Base-by-base conservation (phyloP, 2,797 vertebrate genomes). In the Chromis chromis region DNA sequence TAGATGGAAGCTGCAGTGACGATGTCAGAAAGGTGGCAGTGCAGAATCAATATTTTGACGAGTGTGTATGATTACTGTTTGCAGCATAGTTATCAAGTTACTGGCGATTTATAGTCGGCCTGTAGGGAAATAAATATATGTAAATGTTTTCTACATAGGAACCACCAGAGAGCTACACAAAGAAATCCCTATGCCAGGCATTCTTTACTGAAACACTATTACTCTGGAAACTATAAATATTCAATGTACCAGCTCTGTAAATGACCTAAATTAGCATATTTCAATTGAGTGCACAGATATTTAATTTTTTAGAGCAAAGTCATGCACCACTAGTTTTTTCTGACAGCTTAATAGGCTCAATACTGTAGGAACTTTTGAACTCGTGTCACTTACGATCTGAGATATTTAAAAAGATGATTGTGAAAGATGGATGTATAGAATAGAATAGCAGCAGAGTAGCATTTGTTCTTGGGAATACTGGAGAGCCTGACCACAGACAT, bases 21-120 rank as follows among this genome's bases (percentile, higher is more conserved):
- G 31, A 19, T 53, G 49, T 61, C 50, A 76, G 46, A 42, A 33
- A 64, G 25, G 16, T 68, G 50, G 6, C 58, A 53, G 31, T 62
- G 17, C 28, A 24, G 48, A 68, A 40, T 61, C 22, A 40, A 10
- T 61, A 50, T 57, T 66, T 54, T 65, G 53, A 33, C 7, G 11
- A 28, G 4, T 36, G 39, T 68, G 8, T 55, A 19, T 62, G 22
- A 48, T 36, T 65, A 22, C 40, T 4, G 0, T 50, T 33, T 46
- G 8, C 40, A 55, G 6, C 25, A 49, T 42, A 50, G 27, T 65
- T 62, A 49, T 72, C 4, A 10, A 8, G n/a, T 49, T 48, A 52
- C n/a, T 21, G 19, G 44, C 31, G 19, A 31, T 54, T 58, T 44
- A 50, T 21, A 74, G 22, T 60, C 54, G 39, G 52, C 70, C 59